Base-by-base conservation (phyloP, 2,113 vertebrate species). In the Seriola aureovittata region DNA sequence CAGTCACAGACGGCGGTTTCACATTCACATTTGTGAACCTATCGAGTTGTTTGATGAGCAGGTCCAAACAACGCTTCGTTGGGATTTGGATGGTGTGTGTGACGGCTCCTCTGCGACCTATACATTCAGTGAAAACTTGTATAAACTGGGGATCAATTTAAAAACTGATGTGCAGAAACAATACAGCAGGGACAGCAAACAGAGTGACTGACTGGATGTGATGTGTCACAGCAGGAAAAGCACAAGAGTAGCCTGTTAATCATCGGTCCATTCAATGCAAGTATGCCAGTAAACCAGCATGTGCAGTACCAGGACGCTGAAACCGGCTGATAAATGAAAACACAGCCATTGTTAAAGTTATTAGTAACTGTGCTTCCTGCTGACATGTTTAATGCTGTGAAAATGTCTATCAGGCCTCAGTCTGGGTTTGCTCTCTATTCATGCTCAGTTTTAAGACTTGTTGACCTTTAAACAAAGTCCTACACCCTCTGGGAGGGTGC, bases 391-490 rank as follows among this genome's bases (percentile, higher is more conserved):
- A 64, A 44, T 8, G 21, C 34, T 38, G 42, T 36, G 46, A 17
- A 78, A 72, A 36, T 10, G 6, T 75, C 11, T 1, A 1, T n/a
- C 16, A 17, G 10, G 34, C 14, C 5, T 23, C 34, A 14, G 8
- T 21, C 11, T 44, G 42, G 21, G 34, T 54, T 57, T 60, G 36
- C 29, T 4, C 4, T 42, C n/a, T 50, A 44, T 48, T 76, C n/a
- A 38, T 5, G 13, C 58, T 64, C 4, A 0, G 2, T 58, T 77
- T 70, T 32, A 48, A 69, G 9, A 42, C 11, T 23, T 19, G 38
- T 23, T 70, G 75, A 75, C 60, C 58, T 71, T 80, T 42, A 75
- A 72, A 69, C 29, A 55, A 65, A 5, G 5, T 19, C 2, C 29
- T 14, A 23, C 0, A 10, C 17, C 57, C 66, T 70, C 12, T 58